Evolutionary conservation across 1,140 invertebrate species (phyloP), one percentile per base, ranked within the genome.

Genomic region (Drosophila tropicalis): DNA sequence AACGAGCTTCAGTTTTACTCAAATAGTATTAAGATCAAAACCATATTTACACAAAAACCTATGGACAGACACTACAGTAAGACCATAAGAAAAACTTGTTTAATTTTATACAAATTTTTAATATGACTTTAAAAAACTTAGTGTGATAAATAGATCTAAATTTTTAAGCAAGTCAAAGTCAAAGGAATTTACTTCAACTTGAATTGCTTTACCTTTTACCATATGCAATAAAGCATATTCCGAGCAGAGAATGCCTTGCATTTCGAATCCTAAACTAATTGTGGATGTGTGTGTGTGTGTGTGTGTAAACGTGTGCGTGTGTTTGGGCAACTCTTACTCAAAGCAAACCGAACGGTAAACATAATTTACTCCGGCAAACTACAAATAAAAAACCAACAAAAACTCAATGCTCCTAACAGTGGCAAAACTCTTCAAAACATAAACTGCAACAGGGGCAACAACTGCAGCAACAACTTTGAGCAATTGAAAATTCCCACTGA

Each of bases 401-500:
- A n/a, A 40, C 56, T 62, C 22, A 22, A 22, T 62, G 62, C 34
- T 19, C 25, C 62, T 57, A 58, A 57, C 67, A 39, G 70, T 55
- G 68, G 54, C 32, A 61, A 72, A 67, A 63, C 78, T 72, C 61
- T 67, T 51, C 63, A 81, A 81, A 74, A 51, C 74, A 81, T 81
- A 81, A 78, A 72, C 58, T 22, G 41, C 55, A 62, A 62, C 76
- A 56, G 29, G 72, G 66, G 15, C 62, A 69, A 63, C 64, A 81
- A 60, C 47, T 47, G 40, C 34, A 71, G 72, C 72, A 81, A 66
- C 73, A 29, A 29, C 10, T 77, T 65, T 71, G 67, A 82, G 80
- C 80, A 83, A 83, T 82, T 76, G 71, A 72, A 79, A 83, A 83
- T 70, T 69, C 81, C 80, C 72, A 79, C 76, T 83, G 80, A 79